Percentiles rank a stretch among this genome's conserved stretches.
These are phyloP conservation scores for Drosophila anceps DNA, from an alignment of 2,888 invertebrate species.

Conservation along the genomic window DNA sequence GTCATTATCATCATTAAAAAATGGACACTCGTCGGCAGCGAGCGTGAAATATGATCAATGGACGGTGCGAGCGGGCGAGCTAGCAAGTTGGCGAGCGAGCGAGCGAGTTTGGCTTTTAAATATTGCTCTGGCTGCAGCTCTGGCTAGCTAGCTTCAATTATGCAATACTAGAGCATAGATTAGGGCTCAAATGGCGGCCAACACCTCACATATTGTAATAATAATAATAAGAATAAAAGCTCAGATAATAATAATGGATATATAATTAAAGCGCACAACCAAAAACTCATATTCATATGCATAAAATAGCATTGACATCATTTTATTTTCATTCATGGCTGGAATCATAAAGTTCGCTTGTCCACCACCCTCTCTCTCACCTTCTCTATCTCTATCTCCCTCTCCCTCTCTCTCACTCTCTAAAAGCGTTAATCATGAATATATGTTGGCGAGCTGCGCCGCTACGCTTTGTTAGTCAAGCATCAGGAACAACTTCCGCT, in stretches of 20 bases:
- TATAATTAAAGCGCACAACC: slow-evolving; percentile 22
- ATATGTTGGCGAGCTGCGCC: slow-evolving; percentile 67
- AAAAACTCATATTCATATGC: slow-evolving; percentile 53
- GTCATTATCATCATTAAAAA: slow-evolving; percentile 68
- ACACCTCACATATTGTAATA: slow-evolving; percentile 35
- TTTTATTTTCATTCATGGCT: slow-evolving; percentile 64
- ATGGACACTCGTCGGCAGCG: slow-evolving; percentile 70
- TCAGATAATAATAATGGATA: slow-evolving; percentile 13
- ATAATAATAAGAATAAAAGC: neutral
- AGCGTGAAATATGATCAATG: slow-evolving; percentile 80
- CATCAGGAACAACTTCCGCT: slow-evolving; percentile 85
- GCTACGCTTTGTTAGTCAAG: slow-evolving; percentile 85
- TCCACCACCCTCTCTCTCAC: neutral
- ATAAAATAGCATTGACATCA: slow-evolving; percentile 83
- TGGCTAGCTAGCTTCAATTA: slow-evolving; percentile 49
- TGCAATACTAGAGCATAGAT: slow-evolving; percentile 68
- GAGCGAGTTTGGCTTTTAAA: neutral
- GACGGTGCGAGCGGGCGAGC: neutral
- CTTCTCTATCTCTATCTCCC: neutral
- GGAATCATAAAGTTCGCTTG: slow-evolving; percentile 73
- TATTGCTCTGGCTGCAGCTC: slow-evolving; percentile 4
- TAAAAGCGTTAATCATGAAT: slow-evolving; percentile 67
- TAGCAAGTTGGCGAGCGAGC: neutral
- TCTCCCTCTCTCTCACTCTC: neutral
- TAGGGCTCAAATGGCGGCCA: slow-evolving; percentile 36